Percentiles rank a stretch among this genome's conserved stretches.
Conservation (phyloP, 2,113 vertebrate species). For the Dromiciops gliroides region DNA sequence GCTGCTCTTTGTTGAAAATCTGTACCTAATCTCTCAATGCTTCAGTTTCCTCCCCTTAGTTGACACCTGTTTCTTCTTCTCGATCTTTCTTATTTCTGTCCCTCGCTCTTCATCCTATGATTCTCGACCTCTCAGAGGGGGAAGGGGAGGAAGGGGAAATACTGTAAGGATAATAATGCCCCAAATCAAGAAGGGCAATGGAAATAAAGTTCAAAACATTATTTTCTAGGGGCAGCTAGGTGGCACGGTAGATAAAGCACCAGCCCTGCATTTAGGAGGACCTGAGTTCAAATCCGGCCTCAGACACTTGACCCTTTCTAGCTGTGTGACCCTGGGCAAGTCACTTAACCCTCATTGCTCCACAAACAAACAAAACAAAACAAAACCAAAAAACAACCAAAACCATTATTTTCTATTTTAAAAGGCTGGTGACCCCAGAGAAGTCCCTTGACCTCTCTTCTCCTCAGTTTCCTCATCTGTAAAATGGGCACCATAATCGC, state of each 20-base stretch:
- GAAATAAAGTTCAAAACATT: background rate
- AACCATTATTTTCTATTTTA: background rate
- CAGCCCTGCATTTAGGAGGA: no score
- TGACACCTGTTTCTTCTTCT: background rate
- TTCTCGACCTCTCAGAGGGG: background rate
- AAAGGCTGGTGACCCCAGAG: background rate
- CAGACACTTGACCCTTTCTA: no score
- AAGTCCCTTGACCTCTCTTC: background rate
- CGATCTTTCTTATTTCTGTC: background rate
- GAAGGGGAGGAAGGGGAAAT: background rate
- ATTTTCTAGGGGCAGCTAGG: no score
- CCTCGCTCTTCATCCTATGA: background rate
- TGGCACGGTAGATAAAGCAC: no score
- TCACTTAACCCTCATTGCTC: no score
- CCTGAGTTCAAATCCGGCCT: no score
- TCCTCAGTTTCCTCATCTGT: background rate
- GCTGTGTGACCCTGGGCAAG: no score
- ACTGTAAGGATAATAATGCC: background rate
- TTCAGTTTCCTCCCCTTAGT: background rate
- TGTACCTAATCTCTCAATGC: background rate
- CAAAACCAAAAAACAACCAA: no score
- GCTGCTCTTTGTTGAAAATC: background rate
- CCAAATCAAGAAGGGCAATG: background rate
- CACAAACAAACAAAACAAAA: no score
- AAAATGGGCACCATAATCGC: background rate